Evolutionary conservation across 2,888 invertebrate species (phyloP), one percentile per base, ranked within the genome.

Genomic region (Tortricodes alternella): DNA sequence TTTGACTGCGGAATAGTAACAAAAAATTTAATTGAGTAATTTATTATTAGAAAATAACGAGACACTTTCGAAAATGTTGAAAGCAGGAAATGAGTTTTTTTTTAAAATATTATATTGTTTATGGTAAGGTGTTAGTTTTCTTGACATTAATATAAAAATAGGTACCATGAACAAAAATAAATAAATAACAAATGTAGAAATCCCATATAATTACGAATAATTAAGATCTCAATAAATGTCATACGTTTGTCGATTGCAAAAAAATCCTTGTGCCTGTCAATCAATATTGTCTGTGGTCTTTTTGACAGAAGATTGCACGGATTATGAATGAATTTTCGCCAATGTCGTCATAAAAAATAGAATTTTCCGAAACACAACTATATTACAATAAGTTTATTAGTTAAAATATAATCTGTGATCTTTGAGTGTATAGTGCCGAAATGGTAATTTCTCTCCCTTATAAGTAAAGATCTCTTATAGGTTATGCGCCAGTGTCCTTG

Each of bases 401-500:
- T 46, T 63, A 53, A 55, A 63, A 66, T 43, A 61, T 63, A 65
- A 57, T 60, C 64, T 53, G 65, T 62, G 39, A 60, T 65, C 57
- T 58, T 34, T 55, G 63, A 55, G 51, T 58, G 62, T 59, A 60
- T 66, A 66, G 62, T 63, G 64, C 59, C 44, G 73, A 69, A 73
- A 83, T 83, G 83, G 83, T 83, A 70, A 73, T 43, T 61, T 59
- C 53, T 21, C 19, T 23, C 35, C 65, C 67, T 63, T 60, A 71
- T 66, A 66, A 16, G 39, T 58, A 61, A 46, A 56, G 58, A 65
- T 58, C 58, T 62, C 51, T 19, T 46, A 78, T 74, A 87, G 80
- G 82, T 85, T 83, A 83, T 75, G 73, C 76, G 24, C 61, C 64
- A 58, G 60, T 73, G 78, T 70, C 78, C 73, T 75, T 76, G 73